A percentile compares a stretch with the other conserved stretches of the same genome.
Conservation (phyloP, 2,888 invertebrate species). For the Drosophila merina region DNA sequence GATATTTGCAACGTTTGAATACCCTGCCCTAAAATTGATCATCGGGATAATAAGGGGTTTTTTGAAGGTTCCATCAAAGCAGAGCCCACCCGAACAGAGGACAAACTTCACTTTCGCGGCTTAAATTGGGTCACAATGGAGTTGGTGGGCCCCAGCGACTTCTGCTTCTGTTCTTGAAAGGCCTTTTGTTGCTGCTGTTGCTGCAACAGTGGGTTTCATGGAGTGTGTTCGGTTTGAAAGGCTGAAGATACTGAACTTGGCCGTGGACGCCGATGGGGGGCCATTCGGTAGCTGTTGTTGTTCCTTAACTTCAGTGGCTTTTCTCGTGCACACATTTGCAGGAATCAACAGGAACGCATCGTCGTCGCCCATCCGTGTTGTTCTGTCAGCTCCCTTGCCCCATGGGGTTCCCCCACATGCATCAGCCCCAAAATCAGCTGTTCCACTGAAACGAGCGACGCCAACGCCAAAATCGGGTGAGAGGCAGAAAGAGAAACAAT, state of each 20-base stretch:
- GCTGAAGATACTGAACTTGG: constrained; percentile 78
- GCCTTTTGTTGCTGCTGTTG: constrained; percentile 24
- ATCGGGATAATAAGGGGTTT: background rate
- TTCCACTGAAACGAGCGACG: constrained; percentile 49
- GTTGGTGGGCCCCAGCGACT: constrained; percentile 13
- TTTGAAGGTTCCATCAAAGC: background rate
- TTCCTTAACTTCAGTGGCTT: constrained; percentile 45
- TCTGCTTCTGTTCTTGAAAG: constrained; percentile 28
- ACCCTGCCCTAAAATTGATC: constrained; percentile 13
- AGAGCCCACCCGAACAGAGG: constrained; percentile 12
- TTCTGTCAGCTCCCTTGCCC: constrained; percentile 33
- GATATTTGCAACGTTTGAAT: constrained; percentile 11
- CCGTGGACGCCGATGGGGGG: constrained; percentile 45
- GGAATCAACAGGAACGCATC: constrained; percentile 27
- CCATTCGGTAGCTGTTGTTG: constrained; percentile 29
- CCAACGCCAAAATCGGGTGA: constrained; percentile 19
- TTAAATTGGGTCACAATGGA: constrained; percentile 66
- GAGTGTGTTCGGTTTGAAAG: constrained; percentile 48
- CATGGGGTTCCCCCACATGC: constrained; percentile 20
- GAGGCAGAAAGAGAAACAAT: constrained; percentile 25
- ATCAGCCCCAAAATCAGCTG: constrained; percentile 63
- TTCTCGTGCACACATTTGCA: constrained; percentile 15
- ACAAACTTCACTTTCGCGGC: constrained; percentile 67
- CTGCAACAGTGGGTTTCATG: constrained; percentile 63
- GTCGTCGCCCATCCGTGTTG: constrained; percentile 42